Base-by-base conservation (phyloP, 2,113 vertebrate genomes). In the Tetraodon nigroviridis region DNA sequence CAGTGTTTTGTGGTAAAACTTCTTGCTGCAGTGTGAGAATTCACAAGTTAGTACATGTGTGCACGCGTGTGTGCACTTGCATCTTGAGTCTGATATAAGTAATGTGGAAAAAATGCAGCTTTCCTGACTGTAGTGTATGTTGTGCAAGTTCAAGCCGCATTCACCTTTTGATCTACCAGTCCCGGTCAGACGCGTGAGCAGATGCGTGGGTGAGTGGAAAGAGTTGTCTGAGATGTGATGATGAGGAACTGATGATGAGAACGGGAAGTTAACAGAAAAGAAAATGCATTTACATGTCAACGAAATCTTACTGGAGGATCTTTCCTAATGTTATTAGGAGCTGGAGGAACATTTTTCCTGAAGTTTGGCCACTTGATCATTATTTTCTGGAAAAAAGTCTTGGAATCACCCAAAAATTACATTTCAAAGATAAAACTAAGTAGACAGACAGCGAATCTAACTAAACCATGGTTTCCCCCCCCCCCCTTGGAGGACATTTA, bases 21-120 rank as follows among this genome's bases (percentile, higher is more conserved):
- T 84, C 70, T 61, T 62, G 83, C 71, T 69, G 55, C 16, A 0
- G 69, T 85, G 79, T 55, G 81, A 86, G 68, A 88, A 84, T 87
- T 88, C 86, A 85, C 86, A 84, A 66, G 58, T 70, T 42, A 54
- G 59, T 77, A 29, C 58, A 62, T 76, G 57, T 81, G 66, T 72
- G 66, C 79, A 64, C 72, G 45, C 64, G 60, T 21, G n/a, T 16
- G 37, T 17, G 3, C 5, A 1, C 61, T 55, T 24, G 19, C 40
- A 66, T 61, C 53, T 75, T 46, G 56, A 56, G 52, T 64, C 61
- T 32, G 66, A 60, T 58, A 73, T 71, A 49, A 51, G 47, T 17
- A 51, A 22, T 40, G 48, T 61, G 65, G 63, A 14, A 58, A 53
- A 74, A 61, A 58, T 18, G 51, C 6, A 48, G 52, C 69, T 59